phyloP scores from a whole-genome alignment of 2,888 invertebrate genomes.

The Branchinecta sandiegonensis region DNA sequence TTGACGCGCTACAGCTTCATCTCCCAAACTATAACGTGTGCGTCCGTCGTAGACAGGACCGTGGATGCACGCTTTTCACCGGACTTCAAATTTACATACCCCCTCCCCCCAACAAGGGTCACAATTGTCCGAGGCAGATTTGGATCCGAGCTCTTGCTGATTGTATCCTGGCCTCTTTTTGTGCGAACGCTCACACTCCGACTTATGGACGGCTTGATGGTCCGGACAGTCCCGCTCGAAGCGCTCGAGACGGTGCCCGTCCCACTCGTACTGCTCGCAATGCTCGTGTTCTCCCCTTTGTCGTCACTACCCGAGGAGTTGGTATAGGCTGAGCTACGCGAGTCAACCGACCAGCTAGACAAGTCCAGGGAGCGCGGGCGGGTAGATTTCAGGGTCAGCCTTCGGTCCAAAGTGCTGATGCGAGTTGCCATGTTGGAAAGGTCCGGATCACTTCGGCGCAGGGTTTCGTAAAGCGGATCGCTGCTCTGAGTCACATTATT shows the following conservation, averaged over 20 bases:
- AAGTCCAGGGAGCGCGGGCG: constrained; percentile 65
- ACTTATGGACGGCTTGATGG: constrained; percentile 3
- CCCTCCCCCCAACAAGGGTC: constrained; percentile 72
- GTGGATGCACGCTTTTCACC: constrained; percentile 43
- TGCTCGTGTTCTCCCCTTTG: constrained; percentile 26
- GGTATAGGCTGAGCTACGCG: constrained; percentile 54
- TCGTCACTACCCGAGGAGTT: constrained; percentile 77
- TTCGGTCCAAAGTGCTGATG: constrained; percentile 63
- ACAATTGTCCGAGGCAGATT: constrained; percentile 49
- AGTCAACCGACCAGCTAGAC: constrained; percentile 77
- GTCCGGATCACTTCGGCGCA: constrained; percentile 68
- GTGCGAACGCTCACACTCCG: constrained; percentile 4
- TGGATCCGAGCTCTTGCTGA: background rate
- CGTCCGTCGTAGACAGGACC: constrained; percentile 50
- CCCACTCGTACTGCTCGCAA: constrained; percentile 20
- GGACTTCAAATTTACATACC: constrained; percentile 69
- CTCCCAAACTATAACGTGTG: constrained; percentile 81
- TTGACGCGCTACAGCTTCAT: constrained; percentile 42
- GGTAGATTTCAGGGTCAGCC: constrained; percentile 64
- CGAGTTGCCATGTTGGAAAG: constrained; percentile 65
- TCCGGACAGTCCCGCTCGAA: background rate
- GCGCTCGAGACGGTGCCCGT: constrained; percentile 14
- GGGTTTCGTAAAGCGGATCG: constrained; percentile 56
- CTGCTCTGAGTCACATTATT: constrained; percentile 44
- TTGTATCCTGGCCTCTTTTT: constrained; percentile 8